Base-by-base conservation (phyloP, 2,888 invertebrate genomes). In the Ophonus ardosiacus region DNA sequence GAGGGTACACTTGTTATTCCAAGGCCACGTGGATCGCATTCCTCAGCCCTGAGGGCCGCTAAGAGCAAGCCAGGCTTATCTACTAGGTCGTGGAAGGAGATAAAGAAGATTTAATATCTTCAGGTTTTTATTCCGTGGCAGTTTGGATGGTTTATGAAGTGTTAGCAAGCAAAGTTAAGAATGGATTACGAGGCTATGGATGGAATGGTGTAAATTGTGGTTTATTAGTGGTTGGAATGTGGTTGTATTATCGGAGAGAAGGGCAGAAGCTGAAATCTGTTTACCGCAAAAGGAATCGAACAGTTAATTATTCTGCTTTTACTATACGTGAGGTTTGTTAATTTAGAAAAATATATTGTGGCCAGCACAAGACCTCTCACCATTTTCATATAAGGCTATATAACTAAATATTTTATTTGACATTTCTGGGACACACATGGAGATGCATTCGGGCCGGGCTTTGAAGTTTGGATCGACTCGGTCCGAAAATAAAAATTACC, bases 21-120 rank as follows among this genome's bases (percentile, higher is more conserved):
- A 74, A 10, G 18, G 71, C 18, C 71, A 43, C 40, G 17, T 5
- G 43, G 43, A 74, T 17, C 71, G 10, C 43, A 17, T 74, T 74
- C 43, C 43, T 18, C 17, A 40, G 18, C 8, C 71, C 21, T 40
- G 8, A 21, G 24, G 71, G 17, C 43, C 63, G 24, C 63, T 6
- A 24, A 6, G 63, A 59, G 63, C 63, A 0, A 10, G 15, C 71
- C 15, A 15, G 21, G 71, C 43, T 74, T 74, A 74, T 74, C 71
- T 74, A 43, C 18, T 40, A 43, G 71, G 71, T 43, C 43, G 17
- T 74, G 71, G 71, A 15, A 43, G 43, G 40, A 74, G 71, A 74
- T 74, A 74, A 74, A 21, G 71, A 43, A 74, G 71, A 74, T 74
- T 74, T 74, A 74, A 74, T 74, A 74, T 74, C 71, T 74, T 6